Conservation (phyloP, 1,140 invertebrate genomes). For the Drosophila grimshawi region DNA sequence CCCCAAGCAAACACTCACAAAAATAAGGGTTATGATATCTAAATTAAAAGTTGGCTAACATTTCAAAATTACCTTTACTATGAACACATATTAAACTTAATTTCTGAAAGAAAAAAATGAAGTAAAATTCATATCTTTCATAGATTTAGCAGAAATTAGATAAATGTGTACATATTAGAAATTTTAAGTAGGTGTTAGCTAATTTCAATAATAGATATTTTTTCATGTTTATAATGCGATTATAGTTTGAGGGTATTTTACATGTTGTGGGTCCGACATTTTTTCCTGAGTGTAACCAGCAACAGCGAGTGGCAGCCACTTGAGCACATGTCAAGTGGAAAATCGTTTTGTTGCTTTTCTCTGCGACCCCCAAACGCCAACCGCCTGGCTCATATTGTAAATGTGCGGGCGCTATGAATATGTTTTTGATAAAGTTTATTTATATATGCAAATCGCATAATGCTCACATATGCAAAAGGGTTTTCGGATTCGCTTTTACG, state of each 20-base stretch:
- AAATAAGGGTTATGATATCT: not conserved
- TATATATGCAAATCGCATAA: slow-evolving; percentile 74
- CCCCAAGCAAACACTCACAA: slow-evolving; percentile 6
- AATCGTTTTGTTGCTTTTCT: slow-evolving; percentile 74
- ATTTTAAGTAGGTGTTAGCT: too few species aligned
- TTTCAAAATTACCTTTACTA: too few species aligned
- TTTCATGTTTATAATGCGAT: too few species aligned
- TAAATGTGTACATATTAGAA: too few species aligned
- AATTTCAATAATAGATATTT: too few species aligned
- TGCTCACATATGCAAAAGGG: slow-evolving; percentile 43
- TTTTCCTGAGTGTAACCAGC: not conserved
- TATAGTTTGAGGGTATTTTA: too few species aligned
- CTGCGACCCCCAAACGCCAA: not conserved
- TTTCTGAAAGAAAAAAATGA: too few species aligned
- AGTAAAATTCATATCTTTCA: too few species aligned
- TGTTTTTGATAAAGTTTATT: slow-evolving; percentile 78
- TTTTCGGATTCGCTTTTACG: slow-evolving; percentile 25
- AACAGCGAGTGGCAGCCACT: slow-evolving; percentile 60
- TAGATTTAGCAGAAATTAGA: too few species aligned
- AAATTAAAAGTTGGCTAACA: too few species aligned
- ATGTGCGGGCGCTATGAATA: slow-evolving; percentile 66
- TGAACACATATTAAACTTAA: too few species aligned
- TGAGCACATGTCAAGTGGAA: slow-evolving; percentile 81
- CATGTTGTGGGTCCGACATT: not conserved
- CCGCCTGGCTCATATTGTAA: slow-evolving; percentile 18